Conservation (phyloP, 2,797 vertebrate species). For the Notolepis coatsorum region DNA sequence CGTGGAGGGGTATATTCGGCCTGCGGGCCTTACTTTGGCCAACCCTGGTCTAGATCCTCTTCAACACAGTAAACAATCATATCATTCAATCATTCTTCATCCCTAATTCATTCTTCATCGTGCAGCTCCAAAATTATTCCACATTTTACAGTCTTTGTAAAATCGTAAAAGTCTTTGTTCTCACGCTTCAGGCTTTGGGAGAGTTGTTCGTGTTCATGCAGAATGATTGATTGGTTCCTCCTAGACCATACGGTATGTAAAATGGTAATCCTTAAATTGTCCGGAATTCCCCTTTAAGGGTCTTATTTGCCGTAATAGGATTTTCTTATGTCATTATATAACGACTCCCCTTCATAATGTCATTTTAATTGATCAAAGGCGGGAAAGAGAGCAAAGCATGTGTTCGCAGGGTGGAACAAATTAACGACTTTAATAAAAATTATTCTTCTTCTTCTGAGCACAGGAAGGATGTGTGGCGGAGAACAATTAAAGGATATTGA, state of each 20-base stretch:
- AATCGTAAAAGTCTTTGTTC: constrained; percentile 55
- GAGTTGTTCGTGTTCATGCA: no score
- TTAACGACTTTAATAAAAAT: constrained; percentile 72
- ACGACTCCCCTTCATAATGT: constrained; percentile 68
- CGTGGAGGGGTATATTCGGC: no score
- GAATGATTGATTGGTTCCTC: no score
- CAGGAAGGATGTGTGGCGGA: constrained; percentile 61
- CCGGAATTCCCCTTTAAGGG: constrained; percentile 38
- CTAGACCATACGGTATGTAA: background rate
- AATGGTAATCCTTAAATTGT: background rate
- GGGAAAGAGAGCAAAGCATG: constrained; percentile 36
- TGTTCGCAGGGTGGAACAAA: constrained; percentile 63
- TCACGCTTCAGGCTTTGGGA: no score
- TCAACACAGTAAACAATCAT: no score
- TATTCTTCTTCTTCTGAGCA: constrained; percentile 54
- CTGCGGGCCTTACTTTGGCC: no score
- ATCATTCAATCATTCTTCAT: no score
- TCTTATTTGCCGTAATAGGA: constrained; percentile 73
- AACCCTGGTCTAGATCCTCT: no score
- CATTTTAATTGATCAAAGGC: constrained; percentile 73
- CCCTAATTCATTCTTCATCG: no score
- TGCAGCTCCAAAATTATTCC: no score
- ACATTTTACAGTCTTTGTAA: constrained; percentile 45
- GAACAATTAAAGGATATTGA: constrained; percentile 61
- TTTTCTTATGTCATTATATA: constrained; percentile 65